A percentile compares a stretch with the other conserved stretches of the same genome.
Evolutionary conservation across 2,797 vertebrate genomes (phyloP).

Genomic region (Pipistrellus pipistrellus): DNA sequence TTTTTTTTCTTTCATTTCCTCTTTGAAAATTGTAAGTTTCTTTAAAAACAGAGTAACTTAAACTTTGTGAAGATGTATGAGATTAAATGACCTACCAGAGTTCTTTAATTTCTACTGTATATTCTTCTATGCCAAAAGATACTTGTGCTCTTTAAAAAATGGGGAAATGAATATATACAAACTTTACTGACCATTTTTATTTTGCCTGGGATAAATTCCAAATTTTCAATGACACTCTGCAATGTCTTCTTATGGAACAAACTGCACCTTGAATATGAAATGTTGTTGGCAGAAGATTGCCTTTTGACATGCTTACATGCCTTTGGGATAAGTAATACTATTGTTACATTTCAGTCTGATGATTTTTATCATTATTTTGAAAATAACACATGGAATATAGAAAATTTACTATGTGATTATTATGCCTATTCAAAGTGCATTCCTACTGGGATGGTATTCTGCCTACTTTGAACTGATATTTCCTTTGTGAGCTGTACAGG

Average conservation of each 20-base stretch:
- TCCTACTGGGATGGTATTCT: constrained; percentile 26
- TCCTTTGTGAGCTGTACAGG: constrained; percentile 60
- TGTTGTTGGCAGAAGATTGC: constrained; percentile 6
- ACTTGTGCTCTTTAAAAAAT: constrained; percentile 36
- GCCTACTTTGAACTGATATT: constrained; percentile 56
- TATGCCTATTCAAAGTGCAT: constrained; percentile 10
- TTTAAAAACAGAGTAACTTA: background rate
- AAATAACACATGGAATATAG: background rate
- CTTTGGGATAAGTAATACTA: constrained; percentile 23
- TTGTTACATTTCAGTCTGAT: background rate
- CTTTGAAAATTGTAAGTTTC: background rate
- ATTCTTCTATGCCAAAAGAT: constrained; percentile 13
- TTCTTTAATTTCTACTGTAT: constrained; percentile 42
- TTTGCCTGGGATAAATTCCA: constrained; percentile 14
- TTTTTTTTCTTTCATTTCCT: background rate
- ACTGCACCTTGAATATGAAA: constrained; percentile 38
- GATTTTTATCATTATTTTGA: constrained; percentile 57
- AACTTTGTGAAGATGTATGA: constrained; percentile 44
- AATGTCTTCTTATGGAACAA: constrained; percentile 40
- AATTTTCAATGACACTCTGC: constrained; percentile 26
- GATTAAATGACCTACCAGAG: constrained; percentile 9
- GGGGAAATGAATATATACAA: background rate
- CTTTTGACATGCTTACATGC: constrained; percentile 16
- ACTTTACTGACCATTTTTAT: constrained; percentile 37
- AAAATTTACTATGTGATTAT: constrained; percentile 52